A percentile compares a stretch with the other conserved stretches of the same genome.
These are phyloP conservation scores for Stenodera caucasica DNA, from an alignment of 2,888 invertebrate genomes.

Conservation along the genomic window DNA sequence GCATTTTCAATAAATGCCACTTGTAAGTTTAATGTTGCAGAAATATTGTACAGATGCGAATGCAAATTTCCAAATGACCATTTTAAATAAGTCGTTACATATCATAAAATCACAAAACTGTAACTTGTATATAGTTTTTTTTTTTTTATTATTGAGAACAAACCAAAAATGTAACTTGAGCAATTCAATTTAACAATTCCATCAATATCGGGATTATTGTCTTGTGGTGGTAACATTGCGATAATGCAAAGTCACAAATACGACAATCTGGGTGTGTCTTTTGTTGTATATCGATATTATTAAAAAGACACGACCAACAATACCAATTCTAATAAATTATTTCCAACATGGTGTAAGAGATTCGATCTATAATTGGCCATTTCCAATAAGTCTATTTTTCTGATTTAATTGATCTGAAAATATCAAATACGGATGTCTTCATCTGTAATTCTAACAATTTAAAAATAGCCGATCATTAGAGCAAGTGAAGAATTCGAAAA, in stretches of 20 bases:
- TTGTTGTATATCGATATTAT: background rate
- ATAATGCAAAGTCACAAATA: constrained; percentile 11
- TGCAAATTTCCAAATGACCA: background rate
- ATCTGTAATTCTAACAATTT: too few species aligned
- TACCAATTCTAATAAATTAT: constrained; percentile 23
- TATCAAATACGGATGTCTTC: too few species aligned
- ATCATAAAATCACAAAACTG: constrained; percentile 1
- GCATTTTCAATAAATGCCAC: background rate
- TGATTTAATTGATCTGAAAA: too few species aligned
- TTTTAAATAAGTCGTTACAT: constrained; percentile 5
- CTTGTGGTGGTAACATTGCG: constrained; percentile 13
- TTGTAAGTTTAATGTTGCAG: background rate
- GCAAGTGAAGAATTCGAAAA: too few species aligned
- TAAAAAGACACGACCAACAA: constrained; percentile 17
- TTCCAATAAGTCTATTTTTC: constrained; percentile 40
- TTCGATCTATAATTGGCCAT: constrained; percentile 45
- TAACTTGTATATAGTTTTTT: too few species aligned
- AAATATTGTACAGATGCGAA: background rate
- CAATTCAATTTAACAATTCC: constrained; percentile 23
- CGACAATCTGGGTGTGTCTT: constrained; percentile 26
- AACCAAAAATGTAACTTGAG: background rate
- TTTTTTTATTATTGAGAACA: too few species aligned
- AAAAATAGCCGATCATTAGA: too few species aligned
- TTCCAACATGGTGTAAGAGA: constrained; percentile 32
- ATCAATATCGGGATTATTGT: constrained; percentile 25